Evolutionary conservation across 1,140 invertebrate genomes (phyloP), one percentile per base, ranked within the genome.

Genomic region (Palaemon carinicauda): DNA sequence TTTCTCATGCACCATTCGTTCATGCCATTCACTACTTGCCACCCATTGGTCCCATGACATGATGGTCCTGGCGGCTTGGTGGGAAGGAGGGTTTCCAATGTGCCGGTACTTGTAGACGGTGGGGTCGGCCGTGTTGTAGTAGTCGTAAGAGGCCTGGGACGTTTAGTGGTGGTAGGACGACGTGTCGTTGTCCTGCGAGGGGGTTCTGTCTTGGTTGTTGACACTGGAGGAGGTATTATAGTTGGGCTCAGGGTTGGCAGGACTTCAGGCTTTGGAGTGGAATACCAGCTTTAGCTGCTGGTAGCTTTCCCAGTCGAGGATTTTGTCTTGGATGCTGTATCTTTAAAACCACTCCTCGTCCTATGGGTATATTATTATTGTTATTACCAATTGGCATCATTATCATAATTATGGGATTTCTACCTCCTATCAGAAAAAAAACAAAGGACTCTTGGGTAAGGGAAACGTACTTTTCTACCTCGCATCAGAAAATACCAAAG

Each of bases 281-380:
- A 81, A 50, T 81, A 73, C 80, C 80, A 81, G 15, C 53, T 65
- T 3, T 81, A 69, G 33, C 69, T 81, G 80, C 69, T 81, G 19
- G 56, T 73, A 7, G 51, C 93, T n/a, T 33, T 51, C 75, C 52
- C 75, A 21, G 19, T 51, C 33, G 3, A 12, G 5, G n/a, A n/a
- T n/a, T 51, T 41, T 3, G 74, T 78, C 41, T 51, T 21, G 50
- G 41, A 41, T 41, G 15, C 52, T 7, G 75, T 52, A 1, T 0
- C 75, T 4, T 78, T 78, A 21, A 78, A 78, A 7, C 75, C 75
- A 17, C 7, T 52, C 7, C 75, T 78, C 17, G 75, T 17, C 75
- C 75, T 78, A n/a, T n/a, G n/a, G n/a, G n/a, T n/a, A n/a, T n/a
- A n/a, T n/a, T n/a, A n/a, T n/a, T n/a, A n/a, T n/a, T n/a, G n/a